Conservation (phyloP, 2,797 vertebrate genomes). For the Falco berigora region DNA sequence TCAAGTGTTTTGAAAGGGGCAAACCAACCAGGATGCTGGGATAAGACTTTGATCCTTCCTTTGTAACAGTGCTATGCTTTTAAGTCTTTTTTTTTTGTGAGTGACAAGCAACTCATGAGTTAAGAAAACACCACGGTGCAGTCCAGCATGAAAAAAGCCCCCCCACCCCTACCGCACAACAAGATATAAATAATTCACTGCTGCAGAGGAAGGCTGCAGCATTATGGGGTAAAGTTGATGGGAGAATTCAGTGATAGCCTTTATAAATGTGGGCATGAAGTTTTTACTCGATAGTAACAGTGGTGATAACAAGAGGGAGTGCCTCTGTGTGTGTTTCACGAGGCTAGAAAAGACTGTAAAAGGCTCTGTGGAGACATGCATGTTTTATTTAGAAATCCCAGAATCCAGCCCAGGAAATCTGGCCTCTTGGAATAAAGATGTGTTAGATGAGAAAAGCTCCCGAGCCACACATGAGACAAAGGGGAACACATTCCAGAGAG, state of each 20-base stretch:
- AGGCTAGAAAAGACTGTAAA: background rate
- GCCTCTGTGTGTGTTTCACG: background rate
- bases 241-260: background rate
- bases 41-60: conserved; percentile 64
- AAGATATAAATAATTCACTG: conserved; percentile 7
- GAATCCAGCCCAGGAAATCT: background rate
- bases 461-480: background rate
- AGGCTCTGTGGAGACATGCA: background rate
- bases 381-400: conserved; percentile 6
- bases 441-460: background rate
- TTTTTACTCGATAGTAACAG: background rate
- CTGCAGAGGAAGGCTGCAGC: background rate
- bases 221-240: background rate
- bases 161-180: background rate
- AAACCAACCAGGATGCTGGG: conserved; percentile 28
- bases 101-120: conserved; percentile 18
- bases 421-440: background rate
- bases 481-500: background rate
- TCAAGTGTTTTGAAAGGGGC: conserved; percentile 52
- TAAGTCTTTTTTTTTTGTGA: conserved; percentile 29
- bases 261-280: background rate
- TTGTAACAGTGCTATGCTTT: conserved; percentile 41
- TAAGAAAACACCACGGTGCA: background rate
- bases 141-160: background rate
- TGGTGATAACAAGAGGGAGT: background rate